Base-by-base conservation (phyloP, 2,113 vertebrate species). In the Dromiciops gliroides region DNA sequence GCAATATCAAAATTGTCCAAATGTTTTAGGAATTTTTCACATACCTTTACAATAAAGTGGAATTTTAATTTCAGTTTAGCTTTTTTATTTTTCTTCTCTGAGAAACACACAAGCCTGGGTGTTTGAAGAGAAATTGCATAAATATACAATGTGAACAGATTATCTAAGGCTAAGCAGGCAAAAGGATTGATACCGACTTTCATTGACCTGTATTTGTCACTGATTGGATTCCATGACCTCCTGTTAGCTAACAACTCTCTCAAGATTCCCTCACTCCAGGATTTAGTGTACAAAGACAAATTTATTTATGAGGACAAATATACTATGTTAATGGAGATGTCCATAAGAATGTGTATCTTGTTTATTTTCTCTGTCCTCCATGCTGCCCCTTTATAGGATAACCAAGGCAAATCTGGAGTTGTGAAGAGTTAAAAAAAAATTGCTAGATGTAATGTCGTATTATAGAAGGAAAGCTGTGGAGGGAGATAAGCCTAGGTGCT, bases 341-440 rank as follows among this genome's bases (percentile, higher is more conserved):
- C 2, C 8, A 11, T 67, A 91, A n/a, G 26, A 89, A 48, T 12
- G 31, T 9, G 0, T 26, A 56, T 31, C 56, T 14, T 44, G 14
- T 92, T 49, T 50, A 47, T 90, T 93, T 93, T 52, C 56, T 52
- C 51, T 10, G 44, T 52, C 3, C 0, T 52, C 50, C 12, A 2
- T 67, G 11, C n/a, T 53, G 5, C 14, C 51, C 7, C 50, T 75
- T 95, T 92, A 49, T 89, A 88, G 37, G 44, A 31, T 48, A 51
- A 37, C 93, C 47, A 67, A 11, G 16, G 11, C 8, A 26, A 49
- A 0, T 47, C 47, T 37, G n/a, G 26, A 94, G 31, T 3, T 50
- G 91, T 91, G 52, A 93, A 92, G 94, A 88, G 25, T n/a, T 16
- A 67, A 53, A 91, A 67, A 75, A 91, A 48, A 24, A n/a, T 60